Evolutionary conservation across 2,797 vertebrate species (phyloP).

Genomic region (Falco berigora): DNA sequence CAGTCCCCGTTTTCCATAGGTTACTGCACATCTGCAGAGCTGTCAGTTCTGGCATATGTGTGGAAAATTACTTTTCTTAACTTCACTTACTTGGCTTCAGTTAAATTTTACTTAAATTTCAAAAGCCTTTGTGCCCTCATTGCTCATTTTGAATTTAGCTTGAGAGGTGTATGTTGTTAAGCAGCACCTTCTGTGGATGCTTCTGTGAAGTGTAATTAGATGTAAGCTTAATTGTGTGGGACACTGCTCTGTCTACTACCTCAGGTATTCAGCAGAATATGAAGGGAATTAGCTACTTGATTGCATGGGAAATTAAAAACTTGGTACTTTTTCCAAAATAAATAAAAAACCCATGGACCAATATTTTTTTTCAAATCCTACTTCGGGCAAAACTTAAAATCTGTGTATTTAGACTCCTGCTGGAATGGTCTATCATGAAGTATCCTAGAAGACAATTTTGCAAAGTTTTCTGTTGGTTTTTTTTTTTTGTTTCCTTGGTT

Average conservation of each 20-base stretch:
- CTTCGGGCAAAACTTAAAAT: background rate
- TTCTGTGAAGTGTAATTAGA: background rate
- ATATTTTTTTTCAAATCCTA: background rate
- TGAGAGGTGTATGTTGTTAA: background rate
- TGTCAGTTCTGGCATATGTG: background rate
- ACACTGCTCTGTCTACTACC: background rate
- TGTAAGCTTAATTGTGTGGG: no score
- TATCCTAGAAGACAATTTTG: background rate
- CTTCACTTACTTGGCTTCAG: background rate
- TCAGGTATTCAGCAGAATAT: background rate
- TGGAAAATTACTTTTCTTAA: background rate
- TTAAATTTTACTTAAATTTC: background rate
- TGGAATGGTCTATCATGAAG: background rate
- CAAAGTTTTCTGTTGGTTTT: background rate
- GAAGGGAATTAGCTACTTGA: background rate
- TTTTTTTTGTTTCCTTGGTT: background rate
- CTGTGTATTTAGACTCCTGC: background rate
- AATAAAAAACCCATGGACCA: background rate
- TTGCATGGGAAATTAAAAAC: background rate
- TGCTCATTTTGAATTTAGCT: background rate
- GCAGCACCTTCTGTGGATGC: background rate
- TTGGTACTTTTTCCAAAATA: background rate
- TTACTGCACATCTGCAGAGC: background rate
- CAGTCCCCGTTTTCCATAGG: background rate
- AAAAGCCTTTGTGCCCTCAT: background rate